phyloP scores from a whole-genome alignment of 2,888 invertebrate species.

The Adelognathus sp. region DNA sequence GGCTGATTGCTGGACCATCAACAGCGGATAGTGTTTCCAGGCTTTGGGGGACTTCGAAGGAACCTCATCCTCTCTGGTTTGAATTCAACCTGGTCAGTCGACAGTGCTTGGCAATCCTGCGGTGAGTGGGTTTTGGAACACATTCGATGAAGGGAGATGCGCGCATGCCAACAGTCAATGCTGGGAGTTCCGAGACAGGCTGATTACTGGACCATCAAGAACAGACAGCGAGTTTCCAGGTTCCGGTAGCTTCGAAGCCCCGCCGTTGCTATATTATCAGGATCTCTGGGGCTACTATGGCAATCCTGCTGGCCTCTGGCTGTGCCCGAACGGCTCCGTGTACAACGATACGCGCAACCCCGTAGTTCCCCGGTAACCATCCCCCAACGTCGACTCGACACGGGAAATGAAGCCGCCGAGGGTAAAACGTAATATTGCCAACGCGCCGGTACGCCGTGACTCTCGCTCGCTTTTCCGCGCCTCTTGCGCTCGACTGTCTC shows the following conservation, averaged over 20 bases:
- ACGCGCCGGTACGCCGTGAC: conserved; percentile 10
- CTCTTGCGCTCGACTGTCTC: conserved; percentile 12
- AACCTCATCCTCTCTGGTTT: no score
- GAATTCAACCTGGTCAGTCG: no score
- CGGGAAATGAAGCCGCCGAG: conserved; percentile 60
- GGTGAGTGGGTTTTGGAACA: not conserved
- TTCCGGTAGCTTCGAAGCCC: not conserved
- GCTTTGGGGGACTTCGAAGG: not conserved
- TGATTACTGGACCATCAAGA: not conserved
- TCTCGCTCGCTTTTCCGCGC: conserved; percentile 4
- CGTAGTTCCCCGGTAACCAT: conserved; percentile 21
- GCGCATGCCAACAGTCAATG: not conserved
- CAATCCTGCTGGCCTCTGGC: conserved; percentile 24
- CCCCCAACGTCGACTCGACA: conserved; percentile 45
- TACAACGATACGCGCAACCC: not conserved
- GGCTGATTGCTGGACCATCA: conserved; percentile 3
- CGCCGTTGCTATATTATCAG: conserved; percentile 10
- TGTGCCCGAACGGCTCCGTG: not conserved
- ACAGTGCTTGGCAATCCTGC: not conserved
- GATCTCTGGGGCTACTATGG: not conserved
- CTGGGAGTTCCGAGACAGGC: not conserved
- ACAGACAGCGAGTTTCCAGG: not conserved
- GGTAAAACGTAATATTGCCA: conserved; percentile 59
- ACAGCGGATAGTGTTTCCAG: not conserved
- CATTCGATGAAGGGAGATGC: not conserved